Evolutionary conservation across 2,888 invertebrate species (phyloP).

Genomic region (Pyrrhia umbra): DNA sequence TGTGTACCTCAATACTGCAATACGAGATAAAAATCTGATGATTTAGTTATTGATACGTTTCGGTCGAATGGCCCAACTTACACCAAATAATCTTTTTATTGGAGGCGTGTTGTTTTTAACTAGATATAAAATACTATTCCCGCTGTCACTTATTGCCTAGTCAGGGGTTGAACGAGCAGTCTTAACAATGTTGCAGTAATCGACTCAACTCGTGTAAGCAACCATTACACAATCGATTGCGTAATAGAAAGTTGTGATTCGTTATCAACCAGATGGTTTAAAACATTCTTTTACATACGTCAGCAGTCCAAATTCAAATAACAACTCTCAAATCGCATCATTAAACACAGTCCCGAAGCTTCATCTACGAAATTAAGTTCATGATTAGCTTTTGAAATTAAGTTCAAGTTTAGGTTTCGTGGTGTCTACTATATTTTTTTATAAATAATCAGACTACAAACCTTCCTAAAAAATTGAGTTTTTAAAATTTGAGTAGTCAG

Average conservation of each 20-base stretch:
- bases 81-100: too few species aligned
- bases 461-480: too few species aligned
- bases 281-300: constrained; percentile 53
- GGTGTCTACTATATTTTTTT: too few species aligned
- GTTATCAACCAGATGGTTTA: constrained; percentile 66
- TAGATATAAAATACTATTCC: neutral
- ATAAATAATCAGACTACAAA: too few species aligned
- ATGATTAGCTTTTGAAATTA: neutral
- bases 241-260: constrained; percentile 69
- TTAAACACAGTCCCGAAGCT: constrained; percentile 4
- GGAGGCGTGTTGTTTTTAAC: neutral
- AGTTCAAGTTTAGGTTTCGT: too few species aligned
- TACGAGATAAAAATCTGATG: too few species aligned
- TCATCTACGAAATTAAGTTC: constrained; percentile 4
- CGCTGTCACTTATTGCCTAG: constrained; percentile 49
- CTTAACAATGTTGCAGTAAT: constrained; percentile 70
- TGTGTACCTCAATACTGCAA: too few species aligned
- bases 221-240: constrained; percentile 74
- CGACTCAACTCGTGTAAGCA: constrained; percentile 70
- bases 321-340: constrained; percentile 7
- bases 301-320: constrained; percentile 41
- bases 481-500: neutral
- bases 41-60: too few species aligned
- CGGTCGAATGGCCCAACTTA: too few species aligned
- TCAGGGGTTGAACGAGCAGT: constrained; percentile 54